Percentiles rank a stretch among this genome's conserved stretches.
Conservation (phyloP, 2,113 vertebrate genomes). For the Astatotilapia flaviijosephi region DNA sequence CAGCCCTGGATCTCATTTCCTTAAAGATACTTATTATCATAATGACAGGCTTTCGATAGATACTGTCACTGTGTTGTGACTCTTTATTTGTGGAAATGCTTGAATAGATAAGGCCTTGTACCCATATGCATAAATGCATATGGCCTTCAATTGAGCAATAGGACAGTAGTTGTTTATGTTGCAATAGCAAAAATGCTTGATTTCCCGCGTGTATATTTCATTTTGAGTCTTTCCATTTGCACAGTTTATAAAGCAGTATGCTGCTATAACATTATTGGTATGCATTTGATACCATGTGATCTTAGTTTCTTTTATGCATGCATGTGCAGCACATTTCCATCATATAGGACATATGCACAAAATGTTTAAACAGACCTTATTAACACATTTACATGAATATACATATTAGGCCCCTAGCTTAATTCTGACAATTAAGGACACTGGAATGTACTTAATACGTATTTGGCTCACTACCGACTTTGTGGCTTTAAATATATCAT, state of each 20-base stretch:
- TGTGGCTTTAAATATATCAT: neutral
- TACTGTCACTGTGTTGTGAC: neutral
- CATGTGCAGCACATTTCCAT: neutral
- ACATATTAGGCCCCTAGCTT: neutral
- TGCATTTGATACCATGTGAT: neutral
- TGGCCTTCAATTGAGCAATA: conserved; percentile 11
- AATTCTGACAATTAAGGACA: neutral
- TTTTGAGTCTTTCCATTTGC: neutral
- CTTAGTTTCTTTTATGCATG: neutral
- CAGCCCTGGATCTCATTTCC: conserved; percentile 2
- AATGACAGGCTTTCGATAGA: neutral
- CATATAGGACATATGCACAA: neutral
- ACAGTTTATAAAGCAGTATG: neutral
- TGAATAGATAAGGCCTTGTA: neutral
- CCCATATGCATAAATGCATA: conserved; percentile 4
- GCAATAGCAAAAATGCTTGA: conserved; percentile 8
- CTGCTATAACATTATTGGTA: neutral
- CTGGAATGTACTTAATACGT: neutral
- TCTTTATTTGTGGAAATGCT: neutral
- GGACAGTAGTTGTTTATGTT: neutral
- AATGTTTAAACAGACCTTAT: neutral
- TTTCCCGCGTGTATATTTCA: conserved; percentile 21
- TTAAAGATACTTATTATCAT: neutral
- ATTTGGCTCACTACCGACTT: neutral
- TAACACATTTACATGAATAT: neutral